Evolutionary conservation across 2,888 invertebrate species (phyloP), one percentile per base, ranked within the genome.

Genomic region (Adineta ricciae): DNA sequence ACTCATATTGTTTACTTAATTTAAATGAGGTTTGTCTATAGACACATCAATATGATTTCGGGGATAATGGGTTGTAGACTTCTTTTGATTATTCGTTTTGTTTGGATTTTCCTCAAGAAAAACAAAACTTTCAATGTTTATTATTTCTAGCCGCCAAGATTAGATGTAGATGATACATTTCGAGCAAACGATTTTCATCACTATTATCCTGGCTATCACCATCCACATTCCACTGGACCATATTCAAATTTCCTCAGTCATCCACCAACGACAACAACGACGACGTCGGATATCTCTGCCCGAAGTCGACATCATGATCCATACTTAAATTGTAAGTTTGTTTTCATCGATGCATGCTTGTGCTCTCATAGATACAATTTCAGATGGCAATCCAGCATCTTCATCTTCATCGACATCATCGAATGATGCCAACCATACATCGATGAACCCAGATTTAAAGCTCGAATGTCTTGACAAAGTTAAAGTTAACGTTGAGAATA

Each of bases 321-420:
- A 11, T 78, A 78, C 41, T 78, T 41, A 41, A 21, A 21, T 41
- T 78, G 78, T 78, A 78, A 78, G 11, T 78, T 46, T 8, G 5
- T 46, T 46, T 46, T 46, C 46, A 8, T 46, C 11, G 11, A 46
- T 8, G 5, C 46, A 8, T 46, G 8, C 11, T 41, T 11, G 21
- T 27, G 14, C 7, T 64, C 24, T 27, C 27, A n/a, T 21, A 64
- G 11, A 7, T 11, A 64, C 9, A 24, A 38, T 11, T 78, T n/a
- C 11, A 78, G 78, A 78, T 78, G 41, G 14, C 11, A 78, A 78
- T n/a, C 78, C 78, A 36, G 14, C 78, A 38, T 78, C 78, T 1
- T 2, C 78, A 78, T 78, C 78, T 9, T 78, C 78, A 78, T 78
- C 78, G 9, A 78, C 78, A 78, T 78, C 78, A 78, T 78, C 78